Base-by-base conservation (phyloP, 2,888 invertebrate genomes). In the Heliconius hortense region DNA sequence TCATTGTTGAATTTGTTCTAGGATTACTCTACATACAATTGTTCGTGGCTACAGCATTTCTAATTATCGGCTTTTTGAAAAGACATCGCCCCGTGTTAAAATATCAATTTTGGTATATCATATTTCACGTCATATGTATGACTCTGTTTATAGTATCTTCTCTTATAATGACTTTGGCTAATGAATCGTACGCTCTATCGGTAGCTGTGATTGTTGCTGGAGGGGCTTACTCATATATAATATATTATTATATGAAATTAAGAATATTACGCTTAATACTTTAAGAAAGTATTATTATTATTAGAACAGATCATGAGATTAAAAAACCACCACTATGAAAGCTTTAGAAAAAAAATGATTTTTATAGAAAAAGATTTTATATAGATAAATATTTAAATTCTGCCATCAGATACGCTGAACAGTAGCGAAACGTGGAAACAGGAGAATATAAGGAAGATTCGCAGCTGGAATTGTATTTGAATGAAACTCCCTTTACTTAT, bases 1-100 rank as follows among this genome's bases (percentile, higher is more conserved):
- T 81, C 0, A 80, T 91, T 0, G 87, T 89, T 0, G 88, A 90
- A 74, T 87, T 90, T 43, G 82, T 89, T 0, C 88, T 88, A 26
- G 85, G 83, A 0, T 73, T 91, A 0, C 83, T 92, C 0, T 90
- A 89, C 72, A 74, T 88, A 0, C 91, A 92, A 68, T 80, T 92
- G 0, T 85, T 89, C n/a, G 84, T 88, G 0, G 92, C 91, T 0
- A 85, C 88, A 0, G 83, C 85, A 0, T 79, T 91, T 4, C 78
- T 92, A 0, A 82, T 90, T 39, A 77, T 85, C n/a, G 87, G 85
- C 68, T 87, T 86, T 63, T 73, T 86, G 28, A 88, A 85, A 72
- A 80, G 86, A 73, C 82, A 82, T 10, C 82, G 85, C 1, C 86
- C 87, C 0, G 72, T 86, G 0, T 69, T 85, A 15, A 88, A 87